phyloP scores from a whole-genome alignment of 2,113 vertebrate genomes.

The Pituophis catenifer region DNA sequence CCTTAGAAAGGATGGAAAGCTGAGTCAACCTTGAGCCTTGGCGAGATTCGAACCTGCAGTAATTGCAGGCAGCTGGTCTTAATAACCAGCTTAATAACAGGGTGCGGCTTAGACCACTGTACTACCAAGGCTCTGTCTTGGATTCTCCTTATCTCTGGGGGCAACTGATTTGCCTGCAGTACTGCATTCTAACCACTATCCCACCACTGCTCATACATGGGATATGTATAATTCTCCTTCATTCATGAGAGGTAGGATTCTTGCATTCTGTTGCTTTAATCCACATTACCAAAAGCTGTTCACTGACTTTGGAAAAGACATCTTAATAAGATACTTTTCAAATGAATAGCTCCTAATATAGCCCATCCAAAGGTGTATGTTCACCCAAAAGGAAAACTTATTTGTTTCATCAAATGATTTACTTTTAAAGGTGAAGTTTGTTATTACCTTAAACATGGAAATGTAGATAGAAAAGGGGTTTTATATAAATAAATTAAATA shows the following conservation, averaged over 20 bases:
- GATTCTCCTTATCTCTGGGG: too few relatives aligned
- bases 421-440: not conserved
- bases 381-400: not conserved
- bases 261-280: not conserved
- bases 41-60: too few relatives aligned
- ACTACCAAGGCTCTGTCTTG: too few relatives aligned
- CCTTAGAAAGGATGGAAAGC: too few relatives aligned
- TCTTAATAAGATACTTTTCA: not conserved
- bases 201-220: not conserved
- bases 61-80: too few relatives aligned
- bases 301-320: not conserved
- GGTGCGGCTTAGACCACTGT: too few relatives aligned
- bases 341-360: not conserved
- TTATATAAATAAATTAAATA: not conserved
- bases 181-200: not conserved
- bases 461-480: not conserved
- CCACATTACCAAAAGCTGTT: not conserved
- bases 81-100: too few relatives aligned
- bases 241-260: not conserved
- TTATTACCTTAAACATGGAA: not conserved
- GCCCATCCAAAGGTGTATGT: not conserved
- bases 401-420: not conserved
- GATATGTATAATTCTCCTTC: not conserved
- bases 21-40: too few relatives aligned
- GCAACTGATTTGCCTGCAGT: not conserved